Conservation (phyloP, 2,888 invertebrate species). For the Melinopterus prodromus region DNA sequence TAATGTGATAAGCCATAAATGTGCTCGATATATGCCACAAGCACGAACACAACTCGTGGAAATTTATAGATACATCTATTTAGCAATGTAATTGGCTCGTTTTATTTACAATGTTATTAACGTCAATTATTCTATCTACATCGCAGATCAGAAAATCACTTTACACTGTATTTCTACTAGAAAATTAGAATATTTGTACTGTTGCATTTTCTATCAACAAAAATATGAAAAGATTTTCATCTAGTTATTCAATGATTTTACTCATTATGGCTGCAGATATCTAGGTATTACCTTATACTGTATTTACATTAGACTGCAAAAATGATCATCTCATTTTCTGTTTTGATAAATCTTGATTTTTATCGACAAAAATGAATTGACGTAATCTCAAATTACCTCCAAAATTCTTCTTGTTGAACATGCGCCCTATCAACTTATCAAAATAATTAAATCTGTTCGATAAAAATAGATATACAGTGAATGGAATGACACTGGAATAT, state of each 20-base stretch:
- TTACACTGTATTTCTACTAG: too few species aligned
- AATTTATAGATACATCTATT: neutral
- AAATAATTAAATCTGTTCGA: neutral
- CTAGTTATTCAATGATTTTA: too few species aligned
- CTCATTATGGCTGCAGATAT: too few species aligned
- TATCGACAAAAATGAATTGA: neutral
- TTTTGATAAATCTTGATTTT: neutral
- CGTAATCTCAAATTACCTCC: neutral
- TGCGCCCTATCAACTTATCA: neutral
- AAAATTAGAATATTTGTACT: too few species aligned
- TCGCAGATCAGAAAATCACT: too few species aligned
- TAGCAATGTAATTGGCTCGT: too few species aligned
- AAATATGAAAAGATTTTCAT: too few species aligned
- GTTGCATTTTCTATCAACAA: too few species aligned
- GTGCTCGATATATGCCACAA: neutral
- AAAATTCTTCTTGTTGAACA: neutral
- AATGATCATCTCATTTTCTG: neutral
- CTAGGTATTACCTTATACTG: too few species aligned
- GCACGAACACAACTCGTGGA: conserved; percentile 23
- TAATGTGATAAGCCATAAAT: conserved; percentile 7
- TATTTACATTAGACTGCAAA: too few species aligned
- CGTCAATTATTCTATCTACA: too few species aligned
- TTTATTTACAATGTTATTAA: too few species aligned
- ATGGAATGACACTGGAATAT: neutral
- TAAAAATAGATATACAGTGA: neutral